Base-by-base conservation (phyloP, 2,797 vertebrate genomes). In the Pampus argenteus region DNA sequence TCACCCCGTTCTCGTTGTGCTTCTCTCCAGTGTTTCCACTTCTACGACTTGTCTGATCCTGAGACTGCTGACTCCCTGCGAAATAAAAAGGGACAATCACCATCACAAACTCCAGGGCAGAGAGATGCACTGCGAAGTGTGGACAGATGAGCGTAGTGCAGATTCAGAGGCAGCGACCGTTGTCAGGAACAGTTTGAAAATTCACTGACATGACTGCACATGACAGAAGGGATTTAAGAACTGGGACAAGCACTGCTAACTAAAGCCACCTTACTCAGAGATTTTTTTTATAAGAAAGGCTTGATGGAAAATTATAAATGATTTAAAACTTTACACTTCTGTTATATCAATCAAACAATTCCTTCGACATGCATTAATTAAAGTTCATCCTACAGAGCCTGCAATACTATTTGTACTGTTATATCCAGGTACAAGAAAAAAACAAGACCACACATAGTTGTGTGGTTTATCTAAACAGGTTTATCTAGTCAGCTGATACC, bases 1-100 rank as follows among this genome's bases (percentile, higher is more conserved):
- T 88, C 86, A 95, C 95, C 94, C 93, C 95, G 4, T 94, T 95
- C 79, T 95, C 95, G 48, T 81, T 93, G 88, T 91, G 91, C 88
- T 94, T 94, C 67, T 95, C 95, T 63, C 89, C 92, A 66, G 88
- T 75, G 79, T 78, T 93, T 73, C 92, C 93, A 86, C 83, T 87
- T 60, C 92, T 92, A 47, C 90, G 91, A 76, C 80, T 89, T 31
- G 85, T 88, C 79, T 94, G 94, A 71, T 95, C 95, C 87, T 95
- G 94, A 86, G 94, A 92, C 87, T 93, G 94, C 83, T 94, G 95
- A 91, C 93, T 95, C 79, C 94, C 95, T 95, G 91, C 65, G 84
- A 75, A 83, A 48, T 31, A 18, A 40, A 15, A 40, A 44, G n/a
- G 71, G 72, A 74, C 22, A 63, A 22, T 60, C 40, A 31, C 44